These are phyloP conservation scores for Drosophila kokeensis DNA, from an alignment of 2,888 invertebrate genomes.

Conservation along the genomic window DNA sequence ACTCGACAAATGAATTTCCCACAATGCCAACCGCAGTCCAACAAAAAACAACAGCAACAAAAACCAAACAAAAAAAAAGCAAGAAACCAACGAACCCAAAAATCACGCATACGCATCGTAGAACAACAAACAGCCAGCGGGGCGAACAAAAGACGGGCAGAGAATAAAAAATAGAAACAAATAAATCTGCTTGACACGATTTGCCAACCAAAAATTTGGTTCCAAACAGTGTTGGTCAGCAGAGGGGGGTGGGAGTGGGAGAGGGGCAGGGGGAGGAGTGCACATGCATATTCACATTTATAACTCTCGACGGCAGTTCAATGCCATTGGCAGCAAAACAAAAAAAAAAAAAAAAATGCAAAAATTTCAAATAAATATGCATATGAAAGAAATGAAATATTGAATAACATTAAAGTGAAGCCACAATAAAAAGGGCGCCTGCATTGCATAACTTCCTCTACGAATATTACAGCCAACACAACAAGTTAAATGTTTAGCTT, in stretches of 20 bases:
- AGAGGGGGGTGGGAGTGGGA: neutral
- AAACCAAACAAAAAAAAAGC: neutral
- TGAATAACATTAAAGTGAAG: conserved; percentile 19
- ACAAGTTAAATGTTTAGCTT: neutral
- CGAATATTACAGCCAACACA: neutral
- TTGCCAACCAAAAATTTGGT: conserved; percentile 12
- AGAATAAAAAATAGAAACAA: neutral
- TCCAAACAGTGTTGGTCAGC: neutral
- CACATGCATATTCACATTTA: conserved; percentile 2
- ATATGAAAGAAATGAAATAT: neutral
- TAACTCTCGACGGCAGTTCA: conserved; percentile 53
- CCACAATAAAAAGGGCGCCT: neutral
- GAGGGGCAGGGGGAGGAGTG: no score
- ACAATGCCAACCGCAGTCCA: conserved; percentile 66
- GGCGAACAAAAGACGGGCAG: conserved; percentile 3
- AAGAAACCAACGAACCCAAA: conserved; percentile 35
- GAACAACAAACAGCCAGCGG: conserved; percentile 15
- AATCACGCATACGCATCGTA: conserved; percentile 74
- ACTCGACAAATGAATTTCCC: conserved; percentile 74
- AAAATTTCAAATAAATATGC: neutral
- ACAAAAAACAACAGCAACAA: neutral
- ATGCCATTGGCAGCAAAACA: conserved; percentile 42
- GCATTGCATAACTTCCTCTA: neutral
- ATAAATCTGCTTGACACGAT: conserved; percentile 20
- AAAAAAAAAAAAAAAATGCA: neutral